Evolutionary conservation across 2,797 vertebrate genomes (phyloP).

Genomic region (Chelonia mydas): DNA sequence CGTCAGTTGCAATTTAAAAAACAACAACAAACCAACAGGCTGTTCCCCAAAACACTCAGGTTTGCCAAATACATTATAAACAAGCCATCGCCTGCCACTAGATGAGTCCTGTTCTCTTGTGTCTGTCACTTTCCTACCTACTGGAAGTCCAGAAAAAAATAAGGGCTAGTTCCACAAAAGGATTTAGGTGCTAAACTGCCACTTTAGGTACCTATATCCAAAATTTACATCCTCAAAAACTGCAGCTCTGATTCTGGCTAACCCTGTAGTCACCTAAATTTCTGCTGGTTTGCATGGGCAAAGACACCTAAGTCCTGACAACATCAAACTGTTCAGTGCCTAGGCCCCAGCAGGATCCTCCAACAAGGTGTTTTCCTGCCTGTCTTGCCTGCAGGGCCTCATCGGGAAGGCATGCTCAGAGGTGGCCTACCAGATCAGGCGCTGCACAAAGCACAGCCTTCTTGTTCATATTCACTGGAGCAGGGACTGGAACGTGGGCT

Average conservation of each 20-base stretch:
- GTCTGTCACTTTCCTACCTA: not conserved
- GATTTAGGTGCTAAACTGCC: not conserved
- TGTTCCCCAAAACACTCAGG: not conserved
- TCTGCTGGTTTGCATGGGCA: not conserved
- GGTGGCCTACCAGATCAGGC: not conserved
- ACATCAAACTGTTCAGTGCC: not conserved
- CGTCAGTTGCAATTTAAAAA: slow-evolving; percentile 65
- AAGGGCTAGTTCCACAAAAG: not conserved
- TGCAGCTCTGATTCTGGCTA: not conserved
- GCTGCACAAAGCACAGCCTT: not conserved
- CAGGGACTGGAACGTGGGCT: not conserved
- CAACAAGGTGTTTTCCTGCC: not conserved
- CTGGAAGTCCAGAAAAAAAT: not conserved
- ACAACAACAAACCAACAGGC: not conserved
- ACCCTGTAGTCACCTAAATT: not conserved
- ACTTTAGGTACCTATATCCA: not conserved
- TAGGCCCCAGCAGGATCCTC: not conserved
- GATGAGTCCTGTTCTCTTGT: slow-evolving; percentile 22
- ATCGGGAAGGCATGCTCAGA: not conserved
- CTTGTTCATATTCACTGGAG: not conserved
- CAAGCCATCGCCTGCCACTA: slow-evolving; percentile 28
- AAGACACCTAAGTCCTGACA: not conserved
- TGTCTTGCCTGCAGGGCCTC: not conserved
- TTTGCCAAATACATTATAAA: slow-evolving; percentile 42
- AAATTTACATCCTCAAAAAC: not conserved